Percentiles rank a stretch among this genome's conserved stretches.
These are phyloP conservation scores for Actinernus sp. DNA, from an alignment of 92 coral and sea anemone species.

Conservation along the genomic window DNA sequence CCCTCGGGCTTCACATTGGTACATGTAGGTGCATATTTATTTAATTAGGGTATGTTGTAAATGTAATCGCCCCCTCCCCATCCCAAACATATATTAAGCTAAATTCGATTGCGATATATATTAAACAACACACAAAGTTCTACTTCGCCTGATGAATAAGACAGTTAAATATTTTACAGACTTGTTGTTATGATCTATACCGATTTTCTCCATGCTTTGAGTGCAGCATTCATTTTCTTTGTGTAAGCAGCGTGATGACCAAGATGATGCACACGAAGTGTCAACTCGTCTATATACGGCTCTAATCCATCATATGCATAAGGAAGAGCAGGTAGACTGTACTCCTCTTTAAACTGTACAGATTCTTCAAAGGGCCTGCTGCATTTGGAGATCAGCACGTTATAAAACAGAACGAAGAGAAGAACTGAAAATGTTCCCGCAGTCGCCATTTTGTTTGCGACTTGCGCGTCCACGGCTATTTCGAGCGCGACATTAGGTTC, in stretches of 20 bases:
- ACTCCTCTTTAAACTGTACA: slow-evolving; percentile 63
- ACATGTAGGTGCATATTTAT: no score
- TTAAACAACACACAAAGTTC: no score
- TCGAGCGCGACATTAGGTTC: no score
- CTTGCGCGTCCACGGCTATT: no score
- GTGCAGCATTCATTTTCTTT: slow-evolving; percentile 79
- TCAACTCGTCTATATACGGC: slow-evolving; percentile 87
- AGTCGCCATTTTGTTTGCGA: no score
- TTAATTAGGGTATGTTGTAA: no score
- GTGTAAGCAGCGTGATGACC: slow-evolving; percentile 95
- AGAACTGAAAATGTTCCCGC: no score
- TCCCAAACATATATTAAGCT: no score
- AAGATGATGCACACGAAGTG: slow-evolving; percentile 81
- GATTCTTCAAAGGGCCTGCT: slow-evolving; percentile 57
- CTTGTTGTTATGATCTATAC: slow-evolving; percentile 29
- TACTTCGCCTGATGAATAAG: no score
- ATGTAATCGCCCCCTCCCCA: no score
- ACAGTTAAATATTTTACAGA: neutral
- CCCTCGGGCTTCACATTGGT: no score
- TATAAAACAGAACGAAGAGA: neutral
- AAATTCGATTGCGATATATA: no score
- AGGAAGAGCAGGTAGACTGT: slow-evolving; percentile 78
- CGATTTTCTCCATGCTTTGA: slow-evolving; percentile 83
- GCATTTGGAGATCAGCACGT: neutral
- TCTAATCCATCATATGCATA: slow-evolving; percentile 80